phyloP scores from a whole-genome alignment of 2,797 vertebrate species.

The Pagetopsis macropterus region DNA sequence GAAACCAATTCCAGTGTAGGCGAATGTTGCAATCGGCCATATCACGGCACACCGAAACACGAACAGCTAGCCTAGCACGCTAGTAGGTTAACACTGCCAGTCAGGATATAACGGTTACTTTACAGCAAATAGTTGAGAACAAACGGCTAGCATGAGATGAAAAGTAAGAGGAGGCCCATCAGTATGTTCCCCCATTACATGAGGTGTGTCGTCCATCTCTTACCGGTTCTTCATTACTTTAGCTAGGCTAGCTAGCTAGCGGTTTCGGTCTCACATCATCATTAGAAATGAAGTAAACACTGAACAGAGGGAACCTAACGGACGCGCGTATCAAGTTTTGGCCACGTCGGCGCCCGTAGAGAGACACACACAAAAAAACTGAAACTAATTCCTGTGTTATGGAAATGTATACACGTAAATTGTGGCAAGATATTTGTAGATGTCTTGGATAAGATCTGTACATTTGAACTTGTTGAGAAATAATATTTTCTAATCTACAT shows the following conservation, averaged over 20 bases:
- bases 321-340: constrained; percentile 13
- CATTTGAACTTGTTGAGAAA: no score
- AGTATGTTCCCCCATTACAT: constrained; percentile 14
- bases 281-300: constrained; percentile 50
- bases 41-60: constrained; percentile 28
- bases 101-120: constrained; percentile 11
- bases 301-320: constrained; percentile 8
- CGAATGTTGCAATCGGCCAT: constrained; percentile 42
- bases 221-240: constrained; percentile 32
- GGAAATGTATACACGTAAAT: no score
- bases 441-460: no score
- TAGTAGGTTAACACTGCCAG: constrained; percentile 39
- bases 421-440: no score
- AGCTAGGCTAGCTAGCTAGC: constrained; percentile 69
- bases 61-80: constrained; percentile 49
- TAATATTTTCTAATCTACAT: no score
- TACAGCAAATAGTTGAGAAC: constrained; percentile 2
- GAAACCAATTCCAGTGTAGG: not conserved
- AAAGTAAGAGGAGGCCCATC: constrained; percentile 1
- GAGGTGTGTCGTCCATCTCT: constrained; percentile 46
- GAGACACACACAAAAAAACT: no score
- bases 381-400: no score
- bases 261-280: constrained; percentile 61
- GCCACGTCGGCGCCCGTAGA: constrained; percentile 66
- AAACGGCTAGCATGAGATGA: not conserved